Evolutionary conservation across 2,797 vertebrate species (phyloP).

Genomic region (Echeneis naucrates): DNA sequence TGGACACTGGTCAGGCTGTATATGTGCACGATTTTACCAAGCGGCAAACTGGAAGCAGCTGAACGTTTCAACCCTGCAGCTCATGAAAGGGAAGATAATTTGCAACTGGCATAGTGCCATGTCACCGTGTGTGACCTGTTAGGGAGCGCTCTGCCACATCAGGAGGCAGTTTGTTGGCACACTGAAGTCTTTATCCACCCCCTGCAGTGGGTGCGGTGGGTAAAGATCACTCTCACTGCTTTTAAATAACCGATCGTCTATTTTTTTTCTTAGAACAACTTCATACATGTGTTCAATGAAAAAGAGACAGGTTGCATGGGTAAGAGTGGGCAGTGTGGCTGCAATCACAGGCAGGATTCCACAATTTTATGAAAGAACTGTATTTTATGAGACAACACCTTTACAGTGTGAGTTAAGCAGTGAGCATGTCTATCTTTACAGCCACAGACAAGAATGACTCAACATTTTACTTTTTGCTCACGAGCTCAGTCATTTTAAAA

Average conservation of each 20-base stretch:
- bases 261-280: background rate
- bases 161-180: conserved; percentile 9
- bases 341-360: background rate
- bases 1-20: background rate
- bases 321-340: background rate
- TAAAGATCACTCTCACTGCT: background rate
- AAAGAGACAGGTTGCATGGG: background rate
- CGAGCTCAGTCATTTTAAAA: background rate
- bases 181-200: background rate
- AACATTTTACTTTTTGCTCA: background rate
- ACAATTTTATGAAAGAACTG: background rate
- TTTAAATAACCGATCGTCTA: background rate
- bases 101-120: conserved; percentile 19
- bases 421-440: conserved; percentile 41
- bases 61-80: conserved; percentile 18
- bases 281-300: background rate
- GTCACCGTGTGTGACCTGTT: conserved; percentile 58
- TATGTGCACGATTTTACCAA: background rate
- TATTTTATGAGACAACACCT: background rate
- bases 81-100: conserved; percentile 2
- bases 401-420: background rate
- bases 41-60: conserved; percentile 15
- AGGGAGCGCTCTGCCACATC: conserved; percentile 1
- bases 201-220: background rate
- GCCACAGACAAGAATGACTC: background rate